Conservation (phyloP, 2,797 vertebrate species). For the Simalia tracyae region DNA sequence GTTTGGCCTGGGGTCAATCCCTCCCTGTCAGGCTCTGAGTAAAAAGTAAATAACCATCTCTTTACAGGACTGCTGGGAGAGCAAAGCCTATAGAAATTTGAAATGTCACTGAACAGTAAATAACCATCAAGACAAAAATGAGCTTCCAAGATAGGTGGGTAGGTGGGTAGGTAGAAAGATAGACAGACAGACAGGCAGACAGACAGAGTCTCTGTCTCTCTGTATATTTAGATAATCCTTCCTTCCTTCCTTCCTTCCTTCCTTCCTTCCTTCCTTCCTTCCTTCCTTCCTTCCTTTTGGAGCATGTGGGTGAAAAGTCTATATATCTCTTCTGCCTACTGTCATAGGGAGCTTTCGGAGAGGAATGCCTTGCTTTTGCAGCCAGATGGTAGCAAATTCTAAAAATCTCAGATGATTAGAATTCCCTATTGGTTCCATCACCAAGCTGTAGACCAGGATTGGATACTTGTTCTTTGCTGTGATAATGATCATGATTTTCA, state of each 20-base stretch:
- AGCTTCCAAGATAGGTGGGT: background rate
- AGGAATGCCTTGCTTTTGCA: background rate
- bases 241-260: background rate
- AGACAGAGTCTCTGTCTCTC: background rate
- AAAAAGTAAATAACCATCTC: background rate
- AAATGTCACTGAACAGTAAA: background rate
- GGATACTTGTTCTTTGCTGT: background rate
- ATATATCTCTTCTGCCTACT: background rate
- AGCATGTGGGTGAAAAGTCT: background rate
- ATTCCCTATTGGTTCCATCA: slow-evolving; percentile 2
- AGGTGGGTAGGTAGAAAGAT: background rate
- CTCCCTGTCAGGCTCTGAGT: background rate
- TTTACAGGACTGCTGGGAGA: too few species aligned
- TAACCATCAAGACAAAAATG: background rate
- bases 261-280: background rate
- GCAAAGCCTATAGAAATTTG: background rate
- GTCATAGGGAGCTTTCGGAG: background rate
- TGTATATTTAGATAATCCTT: background rate
- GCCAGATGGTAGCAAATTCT: slow-evolving; percentile 27
- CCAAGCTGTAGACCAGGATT: slow-evolving; percentile 5
- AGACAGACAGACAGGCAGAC: background rate
- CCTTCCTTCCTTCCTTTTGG: rapidly evolving
- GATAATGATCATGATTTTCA: background rate
- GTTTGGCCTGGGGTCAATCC: background rate
- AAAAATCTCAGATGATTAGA: slow-evolving; percentile 3